phyloP scores from a whole-genome alignment of 1,140 invertebrate species.

The Eriosoma lanigerum region DNA sequence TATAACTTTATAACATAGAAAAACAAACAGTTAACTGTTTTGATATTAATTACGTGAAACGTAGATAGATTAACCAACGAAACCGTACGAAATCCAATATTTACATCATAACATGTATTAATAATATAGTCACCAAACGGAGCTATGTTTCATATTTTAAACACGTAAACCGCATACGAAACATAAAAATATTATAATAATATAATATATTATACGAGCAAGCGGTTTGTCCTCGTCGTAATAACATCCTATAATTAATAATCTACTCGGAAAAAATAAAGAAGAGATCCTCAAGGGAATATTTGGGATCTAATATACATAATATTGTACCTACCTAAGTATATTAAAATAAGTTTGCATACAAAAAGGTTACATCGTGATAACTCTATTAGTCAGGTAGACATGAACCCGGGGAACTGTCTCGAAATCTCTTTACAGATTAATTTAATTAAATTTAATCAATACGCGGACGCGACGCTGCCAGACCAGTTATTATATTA shows the following conservation, averaged over 20 bases:
- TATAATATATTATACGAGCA: too few species aligned
- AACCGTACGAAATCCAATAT: too few species aligned
- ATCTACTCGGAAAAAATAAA: not conserved
- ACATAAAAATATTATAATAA: not conserved
- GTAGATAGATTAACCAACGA: too few species aligned
- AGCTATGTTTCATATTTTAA: conserved; percentile 20
- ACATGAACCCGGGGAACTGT: not conserved
- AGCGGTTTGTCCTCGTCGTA: not conserved
- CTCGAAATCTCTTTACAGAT: not conserved
- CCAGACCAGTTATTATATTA: not conserved
- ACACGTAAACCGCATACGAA: conserved; percentile 11
- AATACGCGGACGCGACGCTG: not conserved
- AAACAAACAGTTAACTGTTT: too few species aligned
- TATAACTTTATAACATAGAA: too few species aligned
- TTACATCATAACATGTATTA: too few species aligned
- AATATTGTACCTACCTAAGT: not conserved
- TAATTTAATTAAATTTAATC: conserved; percentile 24
- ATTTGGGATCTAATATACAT: not conserved
- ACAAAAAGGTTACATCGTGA: conserved; percentile 6
- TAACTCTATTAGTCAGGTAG: not conserved
- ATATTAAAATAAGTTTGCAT: not conserved
- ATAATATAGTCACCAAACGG: too few species aligned
- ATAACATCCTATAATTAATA: conserved; percentile 18
- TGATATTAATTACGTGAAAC: too few species aligned
- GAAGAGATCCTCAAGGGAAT: conserved; percentile 27